These are phyloP conservation scores for Trachops cirrhosus DNA, from an alignment of 2,797 vertebrate species.

Conservation along the genomic window DNA sequence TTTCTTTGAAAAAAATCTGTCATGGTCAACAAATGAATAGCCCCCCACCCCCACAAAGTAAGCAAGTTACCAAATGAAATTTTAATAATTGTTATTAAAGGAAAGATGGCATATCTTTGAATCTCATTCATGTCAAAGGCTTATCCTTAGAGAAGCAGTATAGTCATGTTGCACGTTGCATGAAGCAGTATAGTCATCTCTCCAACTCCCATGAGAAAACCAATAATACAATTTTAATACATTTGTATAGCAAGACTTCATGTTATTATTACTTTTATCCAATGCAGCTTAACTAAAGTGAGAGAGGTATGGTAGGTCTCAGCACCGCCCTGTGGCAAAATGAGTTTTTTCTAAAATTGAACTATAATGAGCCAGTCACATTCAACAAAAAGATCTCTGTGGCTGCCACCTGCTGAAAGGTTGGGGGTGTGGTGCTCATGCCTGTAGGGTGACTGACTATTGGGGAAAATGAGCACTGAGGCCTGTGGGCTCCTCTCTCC, in stretches of 20 bases:
- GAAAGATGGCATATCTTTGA: constrained; percentile 71
- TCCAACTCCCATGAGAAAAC: constrained; percentile 74
- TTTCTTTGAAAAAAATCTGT: constrained; percentile 82
- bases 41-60: constrained; percentile 50
- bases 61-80: constrained; percentile 80
- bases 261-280: constrained; percentile 66
- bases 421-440: constrained; percentile 16
- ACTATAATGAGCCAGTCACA: constrained; percentile 3
- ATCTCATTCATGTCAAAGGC: constrained; percentile 75
- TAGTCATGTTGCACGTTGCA: constrained; percentile 63
- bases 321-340: constrained; percentile 63
- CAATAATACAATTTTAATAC: constrained; percentile 80
- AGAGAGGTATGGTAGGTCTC: constrained; percentile 66
- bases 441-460: neutral
- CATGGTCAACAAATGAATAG: constrained; percentile 79
- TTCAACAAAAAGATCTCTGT: constrained; percentile 56
- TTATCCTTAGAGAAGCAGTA: constrained; percentile 68
- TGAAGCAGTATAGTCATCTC: constrained; percentile 69
- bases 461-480: neutral
- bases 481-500: neutral
- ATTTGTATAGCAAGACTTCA: constrained; percentile 76
- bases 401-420: constrained; percentile 52
- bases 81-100: constrained; percentile 75
- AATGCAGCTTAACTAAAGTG: constrained; percentile 62
- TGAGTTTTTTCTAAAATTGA: constrained; percentile 43